These are phyloP conservation scores for Petrocephalus microphthalmus DNA, from an alignment of 2,113 vertebrate genomes.

Conservation along the genomic window DNA sequence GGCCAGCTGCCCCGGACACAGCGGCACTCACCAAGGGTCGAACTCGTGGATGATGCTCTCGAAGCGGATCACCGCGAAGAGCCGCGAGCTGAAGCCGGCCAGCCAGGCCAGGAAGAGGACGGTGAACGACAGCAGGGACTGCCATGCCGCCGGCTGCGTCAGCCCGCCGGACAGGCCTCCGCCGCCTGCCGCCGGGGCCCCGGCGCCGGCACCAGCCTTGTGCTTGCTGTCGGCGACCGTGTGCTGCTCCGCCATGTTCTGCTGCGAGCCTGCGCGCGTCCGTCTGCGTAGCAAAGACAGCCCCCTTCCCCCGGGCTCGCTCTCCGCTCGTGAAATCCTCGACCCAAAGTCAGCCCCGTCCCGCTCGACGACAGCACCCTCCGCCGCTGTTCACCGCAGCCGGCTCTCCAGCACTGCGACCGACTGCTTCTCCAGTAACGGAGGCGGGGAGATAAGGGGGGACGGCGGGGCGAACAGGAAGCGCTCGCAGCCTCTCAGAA, in stretches of 20 bases:
- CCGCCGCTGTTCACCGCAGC: constrained; percentile 21
- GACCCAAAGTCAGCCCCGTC: constrained; percentile 20
- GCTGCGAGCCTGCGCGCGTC: constrained; percentile 25
- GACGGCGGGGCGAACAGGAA: constrained; percentile 36
- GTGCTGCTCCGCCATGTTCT: constrained; percentile 92
- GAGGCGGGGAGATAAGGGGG: constrained; percentile 35
- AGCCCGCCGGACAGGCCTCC: constrained; percentile 68
- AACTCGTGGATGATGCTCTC: constrained; percentile 99
- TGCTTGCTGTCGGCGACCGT: constrained; percentile 81
- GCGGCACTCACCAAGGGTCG: constrained; percentile 85
- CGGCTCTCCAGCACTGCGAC: background rate
- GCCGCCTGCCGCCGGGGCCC: constrained; percentile 51
- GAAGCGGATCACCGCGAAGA: constrained; percentile 97
- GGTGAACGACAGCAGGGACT: constrained; percentile 92
- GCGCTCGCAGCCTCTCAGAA: constrained; percentile 60
- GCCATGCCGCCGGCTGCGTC: constrained; percentile 93
- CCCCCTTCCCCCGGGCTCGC: constrained; percentile 25
- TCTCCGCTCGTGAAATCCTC: constrained; percentile 1
- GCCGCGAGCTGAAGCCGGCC: constrained; percentile 94
- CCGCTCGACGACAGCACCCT: constrained; percentile 27
- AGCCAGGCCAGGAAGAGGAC: constrained; percentile 96
- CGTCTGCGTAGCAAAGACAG: background rate
- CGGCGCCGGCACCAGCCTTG: constrained; percentile 70
- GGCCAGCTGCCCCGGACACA: background rate
- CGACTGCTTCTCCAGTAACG: constrained; percentile 39